Evolutionary conservation across 1,140 invertebrate genomes (phyloP), one percentile per base, ranked within the genome.

Genomic region (Aphaenogaster rudis): DNA sequence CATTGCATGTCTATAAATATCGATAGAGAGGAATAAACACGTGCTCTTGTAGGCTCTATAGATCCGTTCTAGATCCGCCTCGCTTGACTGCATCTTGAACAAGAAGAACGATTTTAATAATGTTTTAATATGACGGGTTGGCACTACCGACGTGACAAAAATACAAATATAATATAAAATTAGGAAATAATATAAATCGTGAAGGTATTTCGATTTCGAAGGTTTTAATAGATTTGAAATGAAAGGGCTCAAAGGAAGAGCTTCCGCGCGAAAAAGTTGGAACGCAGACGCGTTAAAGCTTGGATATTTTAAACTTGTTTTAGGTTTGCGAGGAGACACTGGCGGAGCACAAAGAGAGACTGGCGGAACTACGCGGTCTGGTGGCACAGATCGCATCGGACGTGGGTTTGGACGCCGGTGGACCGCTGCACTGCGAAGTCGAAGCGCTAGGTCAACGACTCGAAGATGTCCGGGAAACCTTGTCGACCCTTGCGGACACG

Each of bases 311-410:
- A 6, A 54, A 48, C 80, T 76, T 50, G 71, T 89, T 78, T 48
- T 94, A 98, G 97, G 96, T 97, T 94, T 98, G 97, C 93, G 96
- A 97, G 93, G 97, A 98, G 94, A 97, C 96, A 86, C 96, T 98
- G 93, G 97, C 97, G 84, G 96, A 96, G 48, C 97, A 98, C 91
- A 97, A 96, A 88, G 96, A 96, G 86, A 96, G 96, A 67, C 93
- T 98, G 33, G 96, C 96, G 9, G 97, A 98, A 92, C 95, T 98
- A 28, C 96, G 97, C 17, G 96, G 97, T n/a, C 96, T 98, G 86
- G 97, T 98, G 13, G 96, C 97, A 2, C 96, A 97, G 86, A 98
- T 98, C 52, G 97, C 97, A 0, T 96, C 97, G 5, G 97, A 97
- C 91, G 97, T 98, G 33, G 97, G 97, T 28, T 95, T 98, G 69